Evolutionary conservation across 2,113 vertebrate genomes (phyloP), one percentile per base, ranked within the genome.

Genomic region (Urocynchramus pylzowi): DNA sequence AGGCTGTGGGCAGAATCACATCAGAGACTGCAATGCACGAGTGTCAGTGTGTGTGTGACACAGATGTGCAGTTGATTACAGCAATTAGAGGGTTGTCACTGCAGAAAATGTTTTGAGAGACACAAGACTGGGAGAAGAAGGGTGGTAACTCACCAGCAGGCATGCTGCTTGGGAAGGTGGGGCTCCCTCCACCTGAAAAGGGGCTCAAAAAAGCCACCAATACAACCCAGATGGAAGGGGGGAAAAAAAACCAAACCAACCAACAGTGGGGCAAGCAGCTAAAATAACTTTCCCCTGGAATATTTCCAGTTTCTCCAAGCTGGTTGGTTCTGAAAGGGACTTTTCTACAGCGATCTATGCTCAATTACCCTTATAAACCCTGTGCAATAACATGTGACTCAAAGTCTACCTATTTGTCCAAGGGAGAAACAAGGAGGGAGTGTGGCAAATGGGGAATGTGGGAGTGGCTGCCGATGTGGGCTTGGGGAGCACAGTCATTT

Each of bases 361-460:
- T 86, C 88, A 93, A 83, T 90, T 91, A 95, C 84, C 90, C 87
- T 94, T 77, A 83, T 39, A 94, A 96, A 91, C 63, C 52, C 82
- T 80, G n/a, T 35, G 78, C 87, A 89, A 44, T 78, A 95, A 83
- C 91, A 95, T 41, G 91, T 93, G 91, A 91, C 91, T 93, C 90
- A 69, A 96, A 93, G 78, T 85, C 82, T 92, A 95, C 93, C 93
- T 96, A 74, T 63, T 74, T 49, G 71, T 94, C 78, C 84, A 54
- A 86, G 63, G 39, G 41, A 96, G 82, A 87, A 83, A 79, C 23
- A 70, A 74, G 78, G 65, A 90, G 71, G 71, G 91, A 96, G 70
- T 18, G 75, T 83, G 92, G 87, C 84, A 50, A 94, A 91, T 24
- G 63, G 91, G 87, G 95, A 96, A 94, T 74, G 95, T 88, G 92